phyloP scores from a whole-genome alignment of 1,140 invertebrate species.

The Drosophila melanica region DNA sequence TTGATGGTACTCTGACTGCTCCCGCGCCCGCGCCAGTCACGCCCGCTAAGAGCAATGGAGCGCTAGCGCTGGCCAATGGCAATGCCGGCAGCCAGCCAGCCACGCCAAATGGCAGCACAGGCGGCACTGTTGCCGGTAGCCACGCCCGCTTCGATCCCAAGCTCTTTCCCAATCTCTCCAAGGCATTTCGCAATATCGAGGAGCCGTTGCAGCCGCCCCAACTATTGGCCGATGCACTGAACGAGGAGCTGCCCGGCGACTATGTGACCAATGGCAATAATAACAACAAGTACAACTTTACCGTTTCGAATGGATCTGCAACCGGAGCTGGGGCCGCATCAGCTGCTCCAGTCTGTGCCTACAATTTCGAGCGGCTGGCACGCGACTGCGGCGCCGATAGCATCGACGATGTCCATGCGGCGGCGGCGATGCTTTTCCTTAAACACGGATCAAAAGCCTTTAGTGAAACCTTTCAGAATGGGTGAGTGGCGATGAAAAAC shows the following conservation, averaged over 20 bases:
- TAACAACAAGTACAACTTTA: slow-evolving; percentile 51
- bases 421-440: slow-evolving; percentile 91
- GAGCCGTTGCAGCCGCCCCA: slow-evolving; percentile 31
- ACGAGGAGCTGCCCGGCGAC: slow-evolving; percentile 63
- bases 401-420: slow-evolving; percentile 91
- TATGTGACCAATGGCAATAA: slow-evolving; percentile 52
- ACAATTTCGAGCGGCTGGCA: slow-evolving; percentile 74
- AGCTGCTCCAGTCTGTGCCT: slow-evolving; percentile 36
- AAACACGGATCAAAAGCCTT: slow-evolving; percentile 88
- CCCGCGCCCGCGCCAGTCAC: slow-evolving; percentile 13
- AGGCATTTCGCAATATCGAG: slow-evolving; percentile 71
- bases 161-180: slow-evolving; percentile 77
- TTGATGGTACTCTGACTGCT: slow-evolving; percentile 31
- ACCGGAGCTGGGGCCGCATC: not conserved
- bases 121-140: slow-evolving; percentile 2
- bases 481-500: slow-evolving; percentile 49
- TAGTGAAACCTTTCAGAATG: slow-evolving; percentile 80
- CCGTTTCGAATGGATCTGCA: slow-evolving; percentile 18
- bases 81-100: slow-evolving; percentile 18
- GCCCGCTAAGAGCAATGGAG: slow-evolving; percentile 52
- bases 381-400: slow-evolving; percentile 84
- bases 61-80: slow-evolving; percentile 45
- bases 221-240: slow-evolving; percentile 34
- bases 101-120: slow-evolving; percentile 33
- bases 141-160: slow-evolving; percentile 79